A percentile compares a stretch with the other conserved stretches of the same genome.
These are phyloP conservation scores for Gnatocerus cornutus DNA, from an alignment of 2,888 invertebrate species.

Conservation along the genomic window DNA sequence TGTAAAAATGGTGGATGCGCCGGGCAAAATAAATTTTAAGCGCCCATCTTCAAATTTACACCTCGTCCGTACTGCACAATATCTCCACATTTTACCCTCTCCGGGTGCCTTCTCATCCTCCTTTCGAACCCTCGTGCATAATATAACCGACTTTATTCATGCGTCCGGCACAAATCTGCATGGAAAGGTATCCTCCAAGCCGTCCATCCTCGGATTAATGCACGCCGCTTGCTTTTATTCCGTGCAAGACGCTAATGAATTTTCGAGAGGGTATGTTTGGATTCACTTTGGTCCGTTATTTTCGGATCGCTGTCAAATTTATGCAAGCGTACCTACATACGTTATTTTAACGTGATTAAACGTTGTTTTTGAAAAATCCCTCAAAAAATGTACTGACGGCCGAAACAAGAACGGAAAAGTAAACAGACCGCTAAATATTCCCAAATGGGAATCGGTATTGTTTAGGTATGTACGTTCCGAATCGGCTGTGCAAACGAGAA, in stretches of 20 bases:
- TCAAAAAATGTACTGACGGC: not conserved
- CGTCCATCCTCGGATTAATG: slow-evolving; percentile 30
- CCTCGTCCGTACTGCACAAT: not conserved
- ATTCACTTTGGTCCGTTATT: slow-evolving; percentile 30
- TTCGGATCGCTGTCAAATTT: slow-evolving; percentile 32
- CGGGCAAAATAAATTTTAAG: no score
- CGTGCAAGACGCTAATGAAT: slow-evolving; percentile 44
- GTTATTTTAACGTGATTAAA: slow-evolving; percentile 38
- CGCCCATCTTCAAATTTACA: not conserved
- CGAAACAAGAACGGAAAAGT: slow-evolving; percentile 13
- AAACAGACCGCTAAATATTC: slow-evolving; percentile 43
- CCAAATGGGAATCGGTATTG: slow-evolving; percentile 41
- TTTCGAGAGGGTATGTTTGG: slow-evolving; percentile 45
- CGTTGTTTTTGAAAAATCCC: slow-evolving; percentile 1
- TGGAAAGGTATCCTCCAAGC: slow-evolving; percentile 8
- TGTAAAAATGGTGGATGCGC: no score
- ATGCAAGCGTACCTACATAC: slow-evolving; percentile 16
- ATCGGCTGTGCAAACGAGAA: slow-evolving; percentile 4
- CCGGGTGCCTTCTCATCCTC: not conserved
- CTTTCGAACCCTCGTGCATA: slow-evolving; percentile 24
- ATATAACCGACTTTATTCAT: slow-evolving; percentile 31
- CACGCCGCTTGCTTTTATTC: slow-evolving; percentile 25
- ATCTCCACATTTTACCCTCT: not conserved
- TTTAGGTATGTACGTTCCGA: slow-evolving; percentile 35
- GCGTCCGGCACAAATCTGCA: slow-evolving; percentile 34